Percentiles rank a stretch among this genome's conserved stretches.
Conservation (phyloP, 2,113 vertebrate genomes). For the Podarcis muralis region DNA sequence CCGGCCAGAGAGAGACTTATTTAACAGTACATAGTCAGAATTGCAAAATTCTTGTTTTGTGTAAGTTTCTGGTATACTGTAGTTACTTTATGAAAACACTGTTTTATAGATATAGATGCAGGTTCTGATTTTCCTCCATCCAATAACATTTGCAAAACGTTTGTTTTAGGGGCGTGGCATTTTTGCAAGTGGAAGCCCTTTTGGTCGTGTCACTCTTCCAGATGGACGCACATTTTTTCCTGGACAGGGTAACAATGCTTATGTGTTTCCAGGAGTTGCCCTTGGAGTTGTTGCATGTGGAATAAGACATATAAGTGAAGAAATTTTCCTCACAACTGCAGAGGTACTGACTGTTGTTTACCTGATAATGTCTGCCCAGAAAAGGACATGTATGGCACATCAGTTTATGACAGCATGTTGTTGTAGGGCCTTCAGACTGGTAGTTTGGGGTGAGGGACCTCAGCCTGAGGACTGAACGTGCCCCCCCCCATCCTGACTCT, state of each 20-base stretch:
- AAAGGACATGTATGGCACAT: no score
- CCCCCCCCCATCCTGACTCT: no score
- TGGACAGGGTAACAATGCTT: slow-evolving; percentile 97
- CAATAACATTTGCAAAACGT: background rate
- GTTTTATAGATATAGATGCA: background rate
- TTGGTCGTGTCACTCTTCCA: slow-evolving; percentile 89
- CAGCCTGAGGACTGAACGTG: no score
- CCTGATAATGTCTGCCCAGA: background rate
- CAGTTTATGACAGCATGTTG: no score
- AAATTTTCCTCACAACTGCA: slow-evolving; percentile 89
- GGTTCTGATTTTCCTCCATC: background rate
- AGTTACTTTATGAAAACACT: background rate
- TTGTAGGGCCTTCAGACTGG: no score
- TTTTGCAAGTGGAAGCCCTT: slow-evolving; percentile 98
- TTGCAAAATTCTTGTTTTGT: background rate
- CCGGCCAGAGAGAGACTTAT: background rate
- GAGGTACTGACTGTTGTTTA: slow-evolving; percentile 79
- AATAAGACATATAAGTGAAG: slow-evolving; percentile 83
- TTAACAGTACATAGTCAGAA: background rate
- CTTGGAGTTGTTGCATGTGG: slow-evolving; percentile 86
- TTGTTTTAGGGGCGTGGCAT: slow-evolving; percentile 85
- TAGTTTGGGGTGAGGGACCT: no score
- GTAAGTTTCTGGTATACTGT: background rate
- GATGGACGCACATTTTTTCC: slow-evolving; percentile 86
- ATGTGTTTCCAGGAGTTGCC: slow-evolving; percentile 95